phyloP scores from a whole-genome alignment of 2,797 vertebrate species.

The Leptodactylus fallax region DNA sequence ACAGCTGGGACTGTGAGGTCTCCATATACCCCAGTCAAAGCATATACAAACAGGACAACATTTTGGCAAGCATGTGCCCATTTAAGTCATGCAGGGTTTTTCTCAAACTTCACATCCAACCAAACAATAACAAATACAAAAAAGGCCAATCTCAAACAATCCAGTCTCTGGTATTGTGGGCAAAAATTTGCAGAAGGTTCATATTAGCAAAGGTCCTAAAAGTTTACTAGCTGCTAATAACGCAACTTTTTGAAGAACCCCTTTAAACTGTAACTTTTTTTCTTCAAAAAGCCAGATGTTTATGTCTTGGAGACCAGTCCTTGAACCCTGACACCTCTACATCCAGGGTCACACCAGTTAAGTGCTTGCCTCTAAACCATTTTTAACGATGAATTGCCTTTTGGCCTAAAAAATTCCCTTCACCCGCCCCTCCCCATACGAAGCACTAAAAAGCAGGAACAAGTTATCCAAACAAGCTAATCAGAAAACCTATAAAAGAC shows the following conservation, averaged over 20 bases:
- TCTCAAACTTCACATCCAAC: no score
- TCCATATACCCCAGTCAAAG: no score
- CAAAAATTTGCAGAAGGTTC: no score
- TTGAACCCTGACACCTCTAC: conserved; percentile 24
- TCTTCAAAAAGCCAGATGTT: no score
- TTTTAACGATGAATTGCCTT: conserved; percentile 35
- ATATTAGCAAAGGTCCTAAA: neutral
- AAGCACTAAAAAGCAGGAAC: conserved; percentile 41
- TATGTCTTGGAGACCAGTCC: neutral
- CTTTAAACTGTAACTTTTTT: no score
- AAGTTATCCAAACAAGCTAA: conserved; percentile 60
- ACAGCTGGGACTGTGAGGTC: no score
- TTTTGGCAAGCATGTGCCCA: no score
- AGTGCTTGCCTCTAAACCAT: conserved; percentile 21
- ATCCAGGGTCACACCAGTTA: conserved; percentile 15
- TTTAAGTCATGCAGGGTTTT: no score
- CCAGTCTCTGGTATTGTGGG: no score
- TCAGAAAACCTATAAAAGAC: conserved; percentile 53
- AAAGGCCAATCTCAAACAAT: no score
- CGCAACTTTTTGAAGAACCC: neutral
- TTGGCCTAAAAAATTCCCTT: conserved; percentile 1
- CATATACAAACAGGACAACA: no score
- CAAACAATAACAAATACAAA: no score
- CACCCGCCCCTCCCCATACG: neutral
- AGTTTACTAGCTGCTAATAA: neutral